Conservation (phyloP, 2,888 invertebrate species). For the Trileptium ribeirensis region DNA sequence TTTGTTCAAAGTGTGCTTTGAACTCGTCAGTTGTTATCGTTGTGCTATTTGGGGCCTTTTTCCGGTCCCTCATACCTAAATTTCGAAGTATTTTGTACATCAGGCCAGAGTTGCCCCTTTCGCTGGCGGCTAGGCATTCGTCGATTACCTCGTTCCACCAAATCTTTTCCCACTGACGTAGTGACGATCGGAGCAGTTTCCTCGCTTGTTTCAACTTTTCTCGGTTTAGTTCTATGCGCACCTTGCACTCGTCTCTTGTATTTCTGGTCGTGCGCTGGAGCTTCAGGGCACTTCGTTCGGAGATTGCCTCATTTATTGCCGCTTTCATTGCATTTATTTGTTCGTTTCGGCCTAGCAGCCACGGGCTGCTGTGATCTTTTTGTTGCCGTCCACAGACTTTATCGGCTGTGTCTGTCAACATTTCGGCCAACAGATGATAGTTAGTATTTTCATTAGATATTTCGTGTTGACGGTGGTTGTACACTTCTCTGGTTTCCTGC, state of each 20-base stretch:
- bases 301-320: neutral
- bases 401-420: neutral
- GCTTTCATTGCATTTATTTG: neutral
- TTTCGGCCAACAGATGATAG: neutral
- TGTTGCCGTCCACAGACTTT: neutral
- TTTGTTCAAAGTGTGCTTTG: constrained; percentile 12
- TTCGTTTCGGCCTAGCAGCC: neutral
- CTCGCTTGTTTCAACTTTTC: neutral
- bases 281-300: neutral
- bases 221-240: neutral
- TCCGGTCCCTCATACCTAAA: neutral
- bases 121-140: neutral
- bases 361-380: neutral
- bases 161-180: neutral
- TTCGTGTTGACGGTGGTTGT: neutral
- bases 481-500: neutral
- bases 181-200: neutral
- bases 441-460: neutral
- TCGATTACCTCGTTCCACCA: neutral
- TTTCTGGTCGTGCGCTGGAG: neutral
- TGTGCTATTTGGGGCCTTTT: neutral
- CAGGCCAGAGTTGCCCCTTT: neutral
- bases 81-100: neutral
- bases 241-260: neutral
- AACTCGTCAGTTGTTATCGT: neutral